Percentiles rank a stretch among this genome's conserved stretches.
Evolutionary conservation across 2,113 vertebrate species (phyloP).

Genomic region (Edolisoma coerulescens): DNA sequence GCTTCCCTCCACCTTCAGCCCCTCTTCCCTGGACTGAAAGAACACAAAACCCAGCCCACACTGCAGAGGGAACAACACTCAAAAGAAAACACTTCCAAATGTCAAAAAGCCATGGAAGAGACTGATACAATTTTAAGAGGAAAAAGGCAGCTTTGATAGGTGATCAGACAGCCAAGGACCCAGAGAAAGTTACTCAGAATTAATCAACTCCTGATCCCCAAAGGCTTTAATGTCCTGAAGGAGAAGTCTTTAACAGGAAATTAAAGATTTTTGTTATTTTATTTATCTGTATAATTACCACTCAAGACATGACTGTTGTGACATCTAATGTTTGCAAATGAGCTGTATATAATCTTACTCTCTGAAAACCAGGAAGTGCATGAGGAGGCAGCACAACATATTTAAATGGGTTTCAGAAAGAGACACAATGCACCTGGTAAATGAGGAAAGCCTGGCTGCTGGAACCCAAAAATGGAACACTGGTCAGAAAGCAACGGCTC

Average conservation of each 20-base stretch:
- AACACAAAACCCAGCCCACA: background rate
- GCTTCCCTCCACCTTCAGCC: constrained; percentile 36
- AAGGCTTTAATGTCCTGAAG: constrained; percentile 54
- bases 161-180: constrained; percentile 69
- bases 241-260: constrained; percentile 4
- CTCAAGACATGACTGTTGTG: constrained; percentile 1
- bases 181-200: constrained; percentile 60
- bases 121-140: constrained; percentile 17
- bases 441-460: constrained; percentile 12
- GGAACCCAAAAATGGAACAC: background rate
- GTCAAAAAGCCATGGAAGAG: constrained; percentile 30
- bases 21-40: background rate
- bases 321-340: background rate
- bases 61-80: background rate
- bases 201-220: constrained; percentile 67
- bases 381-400: background rate
- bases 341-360: background rate
- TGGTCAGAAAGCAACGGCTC: background rate
- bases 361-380: constrained; percentile 31
- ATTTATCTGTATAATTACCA: background rate
- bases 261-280: background rate
- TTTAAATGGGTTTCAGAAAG: constrained; percentile 19
- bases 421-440: background rate
- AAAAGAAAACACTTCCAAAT: background rate
- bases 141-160: constrained; percentile 58